phyloP scores from a whole-genome alignment of 1,140 invertebrate genomes.

The Drosophila repleta region DNA sequence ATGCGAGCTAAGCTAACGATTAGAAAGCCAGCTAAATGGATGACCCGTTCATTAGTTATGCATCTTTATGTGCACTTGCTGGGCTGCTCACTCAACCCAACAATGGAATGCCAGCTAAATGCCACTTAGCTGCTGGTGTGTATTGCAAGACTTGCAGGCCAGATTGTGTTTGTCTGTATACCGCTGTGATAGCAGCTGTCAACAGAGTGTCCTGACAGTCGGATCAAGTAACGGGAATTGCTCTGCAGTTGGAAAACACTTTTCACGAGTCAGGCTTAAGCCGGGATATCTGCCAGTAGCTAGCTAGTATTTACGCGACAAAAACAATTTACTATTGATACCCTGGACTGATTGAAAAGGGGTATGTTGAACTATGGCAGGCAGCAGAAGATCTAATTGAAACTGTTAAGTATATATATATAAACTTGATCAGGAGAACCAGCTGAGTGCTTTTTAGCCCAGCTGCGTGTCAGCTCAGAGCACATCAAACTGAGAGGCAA shows the following conservation, averaged over 20 bases:
- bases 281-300: background rate
- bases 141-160: background rate
- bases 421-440: no score
- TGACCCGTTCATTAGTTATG: slow-evolving; percentile 7
- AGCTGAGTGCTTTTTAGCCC: no score
- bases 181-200: slow-evolving; percentile 3
- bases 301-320: background rate
- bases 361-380: no score
- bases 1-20: background rate
- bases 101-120: background rate
- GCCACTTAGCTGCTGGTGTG: slow-evolving; percentile 4
- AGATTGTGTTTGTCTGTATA: background rate
- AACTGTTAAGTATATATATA: no score
- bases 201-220: slow-evolving; percentile 6
- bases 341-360: no score
- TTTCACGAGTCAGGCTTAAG: background rate
- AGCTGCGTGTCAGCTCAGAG: no score
- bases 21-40: slow-evolving; percentile 2
- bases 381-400: no score
- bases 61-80: background rate
- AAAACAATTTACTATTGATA: no score
- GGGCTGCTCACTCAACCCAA: background rate
- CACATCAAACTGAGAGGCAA: no score
- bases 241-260: background rate
- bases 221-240: slow-evolving; percentile 1